phyloP scores from a whole-genome alignment of 2,888 invertebrate genomes.

The Xestia rhomboidea region DNA sequence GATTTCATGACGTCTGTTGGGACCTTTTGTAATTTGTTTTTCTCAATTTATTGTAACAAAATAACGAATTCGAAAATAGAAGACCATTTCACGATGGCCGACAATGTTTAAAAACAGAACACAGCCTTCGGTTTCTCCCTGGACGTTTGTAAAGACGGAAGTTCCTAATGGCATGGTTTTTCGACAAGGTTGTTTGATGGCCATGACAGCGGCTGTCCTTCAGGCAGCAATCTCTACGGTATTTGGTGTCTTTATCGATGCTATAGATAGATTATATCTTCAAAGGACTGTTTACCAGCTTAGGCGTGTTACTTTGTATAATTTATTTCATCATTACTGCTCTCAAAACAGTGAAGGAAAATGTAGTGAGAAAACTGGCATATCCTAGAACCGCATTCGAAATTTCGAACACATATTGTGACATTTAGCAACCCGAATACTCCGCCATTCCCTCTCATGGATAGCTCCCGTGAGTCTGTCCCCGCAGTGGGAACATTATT shows the following conservation, averaged over 20 bases:
- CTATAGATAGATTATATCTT: background rate
- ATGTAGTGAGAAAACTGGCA: background rate
- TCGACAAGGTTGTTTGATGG: constrained; percentile 42
- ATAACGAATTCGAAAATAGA: background rate
- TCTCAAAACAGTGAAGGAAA: background rate
- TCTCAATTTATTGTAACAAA: constrained; percentile 17
- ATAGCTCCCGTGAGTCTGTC: background rate
- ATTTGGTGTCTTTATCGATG: constrained; percentile 13
- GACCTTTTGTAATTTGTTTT: too few relatives aligned
- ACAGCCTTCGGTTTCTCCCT: background rate
- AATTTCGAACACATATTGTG: background rate
- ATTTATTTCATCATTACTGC: background rate
- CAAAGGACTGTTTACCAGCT: constrained; percentile 16
- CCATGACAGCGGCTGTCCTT: constrained; percentile 54
- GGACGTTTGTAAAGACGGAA: constrained; percentile 25
- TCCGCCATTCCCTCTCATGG: background rate
- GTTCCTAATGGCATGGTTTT: constrained; percentile 19
- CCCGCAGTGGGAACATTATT: background rate
- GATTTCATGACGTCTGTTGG: background rate
- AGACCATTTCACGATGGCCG: background rate
- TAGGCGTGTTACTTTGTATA: background rate
- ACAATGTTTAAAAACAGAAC: constrained; percentile 6
- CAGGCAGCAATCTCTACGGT: constrained; percentile 11
- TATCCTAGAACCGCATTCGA: background rate
- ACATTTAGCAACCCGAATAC: background rate